Conservation (phyloP, 2,113 vertebrate genomes). For the Pedionomus torquatus region DNA sequence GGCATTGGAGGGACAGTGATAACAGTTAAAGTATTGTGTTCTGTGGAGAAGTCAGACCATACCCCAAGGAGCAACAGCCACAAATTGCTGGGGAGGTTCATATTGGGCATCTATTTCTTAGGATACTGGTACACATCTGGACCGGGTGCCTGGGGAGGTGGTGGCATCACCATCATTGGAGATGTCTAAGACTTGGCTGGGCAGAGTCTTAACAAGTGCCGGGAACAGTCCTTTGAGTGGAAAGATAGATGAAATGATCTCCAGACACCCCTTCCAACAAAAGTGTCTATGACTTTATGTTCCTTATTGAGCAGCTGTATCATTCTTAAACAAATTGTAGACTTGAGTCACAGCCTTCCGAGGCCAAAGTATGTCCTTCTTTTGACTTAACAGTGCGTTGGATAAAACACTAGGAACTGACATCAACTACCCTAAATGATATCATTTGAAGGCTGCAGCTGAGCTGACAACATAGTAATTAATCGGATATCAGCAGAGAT, state of each 20-base stretch:
- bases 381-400: neutral
- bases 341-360: neutral
- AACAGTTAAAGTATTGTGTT: accelerated
- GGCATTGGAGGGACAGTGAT: accelerated
- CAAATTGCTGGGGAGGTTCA: neutral
- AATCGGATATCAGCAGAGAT: neutral
- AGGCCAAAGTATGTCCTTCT: neutral
- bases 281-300: neutral
- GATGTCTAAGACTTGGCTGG: accelerated
- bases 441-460: neutral
- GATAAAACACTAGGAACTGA: neutral
- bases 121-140: neutral
- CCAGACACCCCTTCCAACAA: neutral
- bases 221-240: neutral
- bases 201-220: neutral
- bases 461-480: conserved; percentile 33
- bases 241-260: neutral
- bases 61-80: neutral
- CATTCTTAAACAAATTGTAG: neutral
- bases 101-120: neutral
- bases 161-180: neutral
- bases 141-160: neutral
- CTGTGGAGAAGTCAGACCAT: neutral
- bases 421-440: neutral
- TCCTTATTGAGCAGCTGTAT: neutral